phyloP scores from a whole-genome alignment of 2,888 invertebrate species.

The Melanotus villosus region DNA sequence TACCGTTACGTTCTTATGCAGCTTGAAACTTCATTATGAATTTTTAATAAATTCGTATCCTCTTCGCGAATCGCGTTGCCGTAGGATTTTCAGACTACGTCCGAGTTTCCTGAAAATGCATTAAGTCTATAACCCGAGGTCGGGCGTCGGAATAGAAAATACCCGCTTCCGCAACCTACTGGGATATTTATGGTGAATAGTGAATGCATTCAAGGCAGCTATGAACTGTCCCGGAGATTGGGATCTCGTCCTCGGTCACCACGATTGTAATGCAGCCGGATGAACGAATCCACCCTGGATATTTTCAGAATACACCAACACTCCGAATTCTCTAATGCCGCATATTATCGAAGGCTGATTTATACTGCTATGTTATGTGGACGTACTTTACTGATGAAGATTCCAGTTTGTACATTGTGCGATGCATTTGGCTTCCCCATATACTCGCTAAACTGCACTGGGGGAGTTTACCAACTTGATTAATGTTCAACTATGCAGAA shows the following conservation, averaged over 20 bases:
- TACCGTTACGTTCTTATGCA: background rate
- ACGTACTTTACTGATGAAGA: background rate
- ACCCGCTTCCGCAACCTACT: constrained; percentile 30
- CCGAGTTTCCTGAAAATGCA: constrained; percentile 33
- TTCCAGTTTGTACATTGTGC: too few relatives aligned
- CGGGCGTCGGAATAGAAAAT: constrained; percentile 35
- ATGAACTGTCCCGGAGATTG: constrained; percentile 33
- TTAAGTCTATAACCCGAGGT: constrained; percentile 36
- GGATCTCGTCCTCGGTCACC: constrained; percentile 33
- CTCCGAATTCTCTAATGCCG: background rate
- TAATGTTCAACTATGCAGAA: too few relatives aligned
- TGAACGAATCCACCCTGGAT: background rate
- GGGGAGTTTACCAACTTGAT: too few relatives aligned
- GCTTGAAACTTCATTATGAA: background rate
- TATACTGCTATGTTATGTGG: background rate
- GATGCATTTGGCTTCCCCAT: too few relatives aligned
- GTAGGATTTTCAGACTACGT: constrained; percentile 4
- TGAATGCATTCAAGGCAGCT: constrained; percentile 39
- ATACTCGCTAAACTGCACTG: too few relatives aligned
- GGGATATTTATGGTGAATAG: constrained; percentile 34
- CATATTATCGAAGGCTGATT: constrained; percentile 11
- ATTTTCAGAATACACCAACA: background rate
- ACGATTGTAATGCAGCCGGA: background rate
- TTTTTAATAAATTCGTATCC: background rate
- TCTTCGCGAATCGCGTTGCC: background rate